Evolutionary conservation across 2,888 invertebrate species (phyloP), one percentile per base, ranked within the genome.

Genomic region (Coleophora deauratella): DNA sequence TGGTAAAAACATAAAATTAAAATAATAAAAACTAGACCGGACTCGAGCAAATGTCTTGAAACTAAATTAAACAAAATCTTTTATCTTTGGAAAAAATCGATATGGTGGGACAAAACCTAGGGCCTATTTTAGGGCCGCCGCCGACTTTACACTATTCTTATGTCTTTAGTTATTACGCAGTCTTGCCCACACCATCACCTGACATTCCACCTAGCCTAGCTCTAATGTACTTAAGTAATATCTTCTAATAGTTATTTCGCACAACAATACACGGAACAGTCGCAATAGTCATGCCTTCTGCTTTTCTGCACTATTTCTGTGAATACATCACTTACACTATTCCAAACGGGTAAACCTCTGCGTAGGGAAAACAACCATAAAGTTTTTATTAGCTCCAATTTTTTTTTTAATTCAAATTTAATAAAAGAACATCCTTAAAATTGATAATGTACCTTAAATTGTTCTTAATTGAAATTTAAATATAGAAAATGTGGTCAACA

Each of bases 191-290:
- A 34, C n/a, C 10, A 28, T 28, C 10, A 28, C 27, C 35, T 37
- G 39, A 32, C 21, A 21, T 21, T 28, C 31, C 39, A 37, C 41
- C 43, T 40, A 30, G 39, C 41, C 45, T 46, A 38, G 40, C 46
- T 53, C 48, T 44, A 55, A 55, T 40, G 50, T 59, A 21, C n/a
- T n/a, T n/a, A n/a, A n/a, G 57, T 61, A 46, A 57, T 44, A 52
- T 49, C 52, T 42, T 44, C 50, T 35, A n/a, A 33, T 41, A 35
- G 11, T 52, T 40, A 31, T 31, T 31, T 31, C 55, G 48, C 46
- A 49, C 36, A 65, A 80, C 80, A 80, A 80, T 75, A 60, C 62
- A 50, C 76, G 79, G 79, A 79, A 80, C 64, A 21, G 21, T 4
- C 59, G 43, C 50, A 50, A 43, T 42, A 51, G 54, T 61, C 61